phyloP scores from a whole-genome alignment of 2,113 vertebrate species.

The Piprites chloris region DNA sequence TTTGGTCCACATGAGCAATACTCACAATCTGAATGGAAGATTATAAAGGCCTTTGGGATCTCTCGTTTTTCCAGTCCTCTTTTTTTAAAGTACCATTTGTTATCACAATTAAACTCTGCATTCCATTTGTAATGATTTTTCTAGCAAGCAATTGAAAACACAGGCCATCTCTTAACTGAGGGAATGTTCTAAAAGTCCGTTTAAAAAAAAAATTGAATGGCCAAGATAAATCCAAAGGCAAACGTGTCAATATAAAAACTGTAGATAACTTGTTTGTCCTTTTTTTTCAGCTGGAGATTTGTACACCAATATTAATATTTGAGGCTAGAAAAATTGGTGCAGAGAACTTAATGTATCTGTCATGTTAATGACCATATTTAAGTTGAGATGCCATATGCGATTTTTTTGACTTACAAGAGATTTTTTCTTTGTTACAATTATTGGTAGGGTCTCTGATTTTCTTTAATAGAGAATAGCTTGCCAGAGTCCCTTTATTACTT shows the following conservation, averaged over 20 bases:
- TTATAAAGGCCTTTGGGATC: neutral
- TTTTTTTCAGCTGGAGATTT: neutral
- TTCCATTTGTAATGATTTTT: neutral
- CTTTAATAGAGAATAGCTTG: neutral
- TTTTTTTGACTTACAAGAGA: neutral
- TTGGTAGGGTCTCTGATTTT: neutral
- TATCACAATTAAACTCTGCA: neutral
- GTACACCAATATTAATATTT: neutral
- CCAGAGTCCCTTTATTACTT: neutral
- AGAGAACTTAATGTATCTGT: neutral
- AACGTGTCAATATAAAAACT: neutral
- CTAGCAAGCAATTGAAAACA: neutral
- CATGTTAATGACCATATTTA: neutral
- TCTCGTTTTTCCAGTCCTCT: neutral
- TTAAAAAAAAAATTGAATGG: neutral
- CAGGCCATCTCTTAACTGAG: neutral
- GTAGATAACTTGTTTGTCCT: neutral
- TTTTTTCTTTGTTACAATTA: neutral
- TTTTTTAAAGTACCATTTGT: neutral
- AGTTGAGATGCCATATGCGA: accelerated
- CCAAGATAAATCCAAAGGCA: neutral
- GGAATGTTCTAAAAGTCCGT: neutral
- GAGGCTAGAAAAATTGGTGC: neutral
- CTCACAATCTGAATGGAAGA: neutral
- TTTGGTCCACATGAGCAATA: neutral